Evolutionary conservation across 2,888 invertebrate genomes (phyloP).

Genomic region (Drosophila putrida): DNA sequence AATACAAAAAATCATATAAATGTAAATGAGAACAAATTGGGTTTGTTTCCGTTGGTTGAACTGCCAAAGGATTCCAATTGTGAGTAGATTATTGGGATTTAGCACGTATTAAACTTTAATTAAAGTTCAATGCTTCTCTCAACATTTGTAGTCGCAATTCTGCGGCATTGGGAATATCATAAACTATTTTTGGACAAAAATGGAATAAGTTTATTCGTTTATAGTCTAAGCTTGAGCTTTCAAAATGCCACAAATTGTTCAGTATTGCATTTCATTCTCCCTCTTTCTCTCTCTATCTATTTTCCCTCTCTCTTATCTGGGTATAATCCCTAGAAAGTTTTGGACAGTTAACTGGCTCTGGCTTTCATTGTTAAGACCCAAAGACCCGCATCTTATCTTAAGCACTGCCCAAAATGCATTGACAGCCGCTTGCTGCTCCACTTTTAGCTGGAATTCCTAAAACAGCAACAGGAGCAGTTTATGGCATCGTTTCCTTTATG

Average conservation of each 20-base stretch:
- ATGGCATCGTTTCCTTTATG: conserved; percentile 70
- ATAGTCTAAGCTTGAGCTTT: conserved; percentile 13
- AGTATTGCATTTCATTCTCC: conserved; percentile 29
- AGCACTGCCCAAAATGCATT: conserved; percentile 68
- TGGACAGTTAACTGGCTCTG: conserved; percentile 44
- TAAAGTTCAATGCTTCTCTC: conserved; percentile 14
- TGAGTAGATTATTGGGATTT: conserved; percentile 10
- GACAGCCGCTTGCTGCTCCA: conserved; percentile 75
- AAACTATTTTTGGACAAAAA: conserved; percentile 15
- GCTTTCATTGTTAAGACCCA: conserved; percentile 18
- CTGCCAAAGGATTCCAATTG: conserved; percentile 16
- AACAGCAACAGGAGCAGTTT: conserved; percentile 57
- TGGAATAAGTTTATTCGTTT: conserved; percentile 36
- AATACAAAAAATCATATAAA: conserved; percentile 41
- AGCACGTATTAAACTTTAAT: conserved; percentile 34
- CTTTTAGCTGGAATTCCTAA: conserved; percentile 10
- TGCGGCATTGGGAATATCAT: conserved; percentile 11
- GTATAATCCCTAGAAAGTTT: conserved; percentile 48
- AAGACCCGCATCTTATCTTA: conserved; percentile 62
- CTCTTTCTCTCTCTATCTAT: conserved; percentile 2
- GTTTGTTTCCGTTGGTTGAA: conserved; percentile 32
- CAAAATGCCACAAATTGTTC: conserved; percentile 47
- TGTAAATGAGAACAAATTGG: conserved; percentile 53
- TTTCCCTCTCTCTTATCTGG: not conserved
- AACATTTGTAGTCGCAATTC: conserved; percentile 1